Evolutionary conservation across 2,797 vertebrate species (phyloP).

Genomic region (Poeciliopsis gracilis): DNA sequence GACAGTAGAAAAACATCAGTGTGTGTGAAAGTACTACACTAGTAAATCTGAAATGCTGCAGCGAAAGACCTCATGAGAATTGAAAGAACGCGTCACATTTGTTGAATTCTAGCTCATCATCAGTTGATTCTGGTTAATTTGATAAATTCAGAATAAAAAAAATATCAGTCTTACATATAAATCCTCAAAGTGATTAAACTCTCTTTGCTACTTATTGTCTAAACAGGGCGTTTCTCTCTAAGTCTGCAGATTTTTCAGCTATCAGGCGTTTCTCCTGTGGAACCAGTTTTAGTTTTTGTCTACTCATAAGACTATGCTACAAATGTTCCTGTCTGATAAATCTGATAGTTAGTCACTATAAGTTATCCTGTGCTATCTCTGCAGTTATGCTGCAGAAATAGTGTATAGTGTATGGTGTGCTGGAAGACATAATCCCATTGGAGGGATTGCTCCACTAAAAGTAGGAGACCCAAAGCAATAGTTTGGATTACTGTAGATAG

Average conservation of each 20-base stretch:
- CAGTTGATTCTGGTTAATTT: background rate
- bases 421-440: background rate
- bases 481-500: background rate
- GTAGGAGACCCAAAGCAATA: background rate
- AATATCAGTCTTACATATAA: background rate
- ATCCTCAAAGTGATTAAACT: background rate
- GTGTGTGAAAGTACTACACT: background rate
- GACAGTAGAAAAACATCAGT: slow-evolving; percentile 8
- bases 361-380: background rate
- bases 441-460: background rate
- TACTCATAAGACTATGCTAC: background rate
- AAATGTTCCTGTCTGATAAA: background rate
- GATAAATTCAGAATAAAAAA: background rate
- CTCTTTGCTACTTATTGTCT: background rate
- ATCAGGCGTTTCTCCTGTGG: background rate
- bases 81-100: background rate
- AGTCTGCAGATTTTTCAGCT: background rate
- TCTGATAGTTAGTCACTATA: background rate
- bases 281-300: background rate
- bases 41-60: background rate
- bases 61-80: background rate
- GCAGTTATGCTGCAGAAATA: background rate
- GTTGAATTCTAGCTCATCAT: background rate
- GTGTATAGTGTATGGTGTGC: background rate
- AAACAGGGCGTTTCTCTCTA: background rate